Evolutionary conservation across 2,113 vertebrate species (phyloP).

Genomic region (Ophiodon elongatus): DNA sequence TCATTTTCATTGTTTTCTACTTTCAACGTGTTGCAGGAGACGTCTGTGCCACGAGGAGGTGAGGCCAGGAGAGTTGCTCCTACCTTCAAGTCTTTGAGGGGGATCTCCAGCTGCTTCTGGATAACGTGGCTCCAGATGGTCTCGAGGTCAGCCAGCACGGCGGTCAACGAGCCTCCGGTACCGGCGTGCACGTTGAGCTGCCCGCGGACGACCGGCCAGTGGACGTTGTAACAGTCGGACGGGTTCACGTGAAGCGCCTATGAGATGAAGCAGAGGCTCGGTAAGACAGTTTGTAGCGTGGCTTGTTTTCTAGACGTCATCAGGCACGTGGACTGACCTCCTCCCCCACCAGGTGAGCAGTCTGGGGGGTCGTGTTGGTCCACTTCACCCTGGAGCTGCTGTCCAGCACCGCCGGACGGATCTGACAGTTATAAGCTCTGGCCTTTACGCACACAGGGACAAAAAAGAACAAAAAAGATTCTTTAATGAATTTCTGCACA

Average conservation of each 20-base stretch:
- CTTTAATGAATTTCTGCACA: background rate
- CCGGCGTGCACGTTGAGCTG: conserved; percentile 92
- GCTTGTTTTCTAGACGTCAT: background rate
- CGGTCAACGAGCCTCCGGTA: conserved; percentile 92
- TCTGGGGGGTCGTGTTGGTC: conserved; percentile 93
- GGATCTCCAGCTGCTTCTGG: conserved; percentile 96
- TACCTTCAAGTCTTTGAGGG: conserved; percentile 98
- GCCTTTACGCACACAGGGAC: conserved; percentile 81
- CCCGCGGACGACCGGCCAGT: conserved; percentile 94
- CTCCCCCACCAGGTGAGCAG: conserved; percentile 94
- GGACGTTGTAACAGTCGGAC: conserved; percentile 91
- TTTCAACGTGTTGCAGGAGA: background rate
- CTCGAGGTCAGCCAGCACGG: conserved; percentile 93
- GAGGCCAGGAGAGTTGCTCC: background rate
- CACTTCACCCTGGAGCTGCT: conserved; percentile 93
- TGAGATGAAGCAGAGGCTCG: background rate
- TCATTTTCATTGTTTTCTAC: background rate
- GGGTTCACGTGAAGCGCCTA: conserved; percentile 95
- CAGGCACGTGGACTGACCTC: conserved; percentile 86
- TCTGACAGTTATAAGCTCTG: conserved; percentile 95
- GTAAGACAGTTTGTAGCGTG: background rate
- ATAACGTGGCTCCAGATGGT: conserved; percentile 94
- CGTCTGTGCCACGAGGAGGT: background rate
- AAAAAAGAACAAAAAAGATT: background rate
- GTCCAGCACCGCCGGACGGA: conserved; percentile 93